These are phyloP conservation scores for Nomada fucata DNA, from an alignment of 2,888 invertebrate species.

Conservation along the genomic window DNA sequence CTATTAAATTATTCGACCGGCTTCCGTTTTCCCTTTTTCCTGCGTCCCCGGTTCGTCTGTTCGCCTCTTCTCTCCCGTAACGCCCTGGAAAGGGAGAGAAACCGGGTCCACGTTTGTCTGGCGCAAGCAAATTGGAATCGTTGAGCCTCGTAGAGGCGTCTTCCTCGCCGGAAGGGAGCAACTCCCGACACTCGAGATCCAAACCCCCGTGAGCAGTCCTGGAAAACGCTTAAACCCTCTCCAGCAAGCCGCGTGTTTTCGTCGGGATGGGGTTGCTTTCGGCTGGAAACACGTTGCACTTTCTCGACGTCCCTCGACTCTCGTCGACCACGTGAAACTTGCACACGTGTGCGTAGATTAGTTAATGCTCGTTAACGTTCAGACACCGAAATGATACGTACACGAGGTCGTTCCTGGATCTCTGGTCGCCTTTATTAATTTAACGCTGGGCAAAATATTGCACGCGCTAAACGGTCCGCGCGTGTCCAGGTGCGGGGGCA, in stretches of 20 bases:
- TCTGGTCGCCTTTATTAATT: too few relatives aligned
- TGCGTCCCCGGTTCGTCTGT: background rate
- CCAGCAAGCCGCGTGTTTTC: slow-evolving; percentile 8
- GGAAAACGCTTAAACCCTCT: slow-evolving; percentile 29
- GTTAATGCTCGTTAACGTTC: background rate
- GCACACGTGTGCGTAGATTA: background rate
- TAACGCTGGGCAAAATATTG: too few relatives aligned
- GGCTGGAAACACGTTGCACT: slow-evolving; percentile 12
- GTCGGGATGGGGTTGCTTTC: slow-evolving; percentile 2
- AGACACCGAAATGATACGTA: too few relatives aligned
- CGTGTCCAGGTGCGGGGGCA: too few relatives aligned
- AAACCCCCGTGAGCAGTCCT: slow-evolving; percentile 13
- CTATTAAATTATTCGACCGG: slow-evolving; percentile 35
- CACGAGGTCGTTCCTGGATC: too few relatives aligned
- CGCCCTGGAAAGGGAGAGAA: background rate
- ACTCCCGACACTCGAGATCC: slow-evolving; percentile 18
- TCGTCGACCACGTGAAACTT: slow-evolving; percentile 1
- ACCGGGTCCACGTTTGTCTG: background rate
- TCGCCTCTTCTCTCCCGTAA: background rate
- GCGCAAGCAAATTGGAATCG: slow-evolving; percentile 45
- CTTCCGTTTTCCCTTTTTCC: background rate
- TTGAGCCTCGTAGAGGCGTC: slow-evolving; percentile 31
- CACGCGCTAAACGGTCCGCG: too few relatives aligned
- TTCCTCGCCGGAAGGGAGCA: slow-evolving; percentile 34
- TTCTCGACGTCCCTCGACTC: slow-evolving; percentile 17